Base-by-base conservation (phyloP, 2,113 vertebrate genomes). In the Crotalus helleri region DNA sequence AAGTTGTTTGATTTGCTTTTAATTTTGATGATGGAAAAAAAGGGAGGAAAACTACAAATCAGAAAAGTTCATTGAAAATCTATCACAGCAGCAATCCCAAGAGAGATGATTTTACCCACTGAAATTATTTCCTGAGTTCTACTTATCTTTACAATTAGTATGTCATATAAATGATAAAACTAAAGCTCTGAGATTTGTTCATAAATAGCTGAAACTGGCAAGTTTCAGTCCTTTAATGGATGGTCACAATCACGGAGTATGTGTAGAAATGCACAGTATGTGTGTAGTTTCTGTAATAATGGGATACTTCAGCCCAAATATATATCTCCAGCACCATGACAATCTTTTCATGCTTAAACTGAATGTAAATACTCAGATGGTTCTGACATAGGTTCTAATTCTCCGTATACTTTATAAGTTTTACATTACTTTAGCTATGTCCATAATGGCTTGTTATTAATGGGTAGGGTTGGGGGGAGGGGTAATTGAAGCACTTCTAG, bases 401-500 rank as follows among this genome's bases (percentile, higher is more conserved):
- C 88, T 85, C 5, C 93, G 29, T 91, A 95, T 96, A 94, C 95
- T 96, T 95, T 95, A 55, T 91, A 90, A 33, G 86, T 46, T 55
- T 53, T 69, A 74, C 33, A 74, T 92, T 95, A 88, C 91, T 95
- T 96, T 96, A 91, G 94, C 87, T 93, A 53, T 85, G 12, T 90
- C 92, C 88, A 92, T 92, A 24, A 92, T 95, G 93, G 95, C 94
- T 94, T 95, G 69, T 95, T 95, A 94, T 54, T 92, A 92, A 58
- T 92, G 95, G 94, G 59, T 44, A 15, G 51, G 4, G 11, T 74
- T 15, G 90, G n/a, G 54, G 59, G 74, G 51, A 44, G 9, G 24
- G 95, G 61, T 61, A 94, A 90, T 88, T 94, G 92, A 94, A 64
- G 29, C 23, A 92, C n/a, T 81, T 89, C 12, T 0, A 94, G 12